Base-by-base conservation (phyloP, 2,797 vertebrate genomes). In the Numenius phaeopus region DNA sequence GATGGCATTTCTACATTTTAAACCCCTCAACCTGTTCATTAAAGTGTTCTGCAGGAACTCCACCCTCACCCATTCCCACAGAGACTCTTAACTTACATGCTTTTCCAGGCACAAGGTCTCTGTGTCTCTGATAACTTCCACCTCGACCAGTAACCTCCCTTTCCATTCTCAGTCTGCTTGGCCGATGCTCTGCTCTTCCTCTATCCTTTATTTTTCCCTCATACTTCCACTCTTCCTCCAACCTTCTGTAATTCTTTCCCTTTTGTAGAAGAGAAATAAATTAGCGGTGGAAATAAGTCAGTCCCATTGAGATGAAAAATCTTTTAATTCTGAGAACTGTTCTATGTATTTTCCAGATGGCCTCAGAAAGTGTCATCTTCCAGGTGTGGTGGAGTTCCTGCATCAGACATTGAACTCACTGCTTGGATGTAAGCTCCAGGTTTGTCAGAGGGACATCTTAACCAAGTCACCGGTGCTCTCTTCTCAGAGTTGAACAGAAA, bases 11-110 rank as follows among this genome's bases (percentile, higher is more conserved):
- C 54, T 89, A 18, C 40, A 34, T 37, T 66, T 86, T n/a, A 42
- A 57, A 71, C 39, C 64, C 59, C 37, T 30, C 55, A 40, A 50
- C 20, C 7, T 8, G 4, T 20, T 69, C 61, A 61, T 19, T 34
- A 21, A 54, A 62, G 26, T 29, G 19, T 59, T 77, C 27, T 50
- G 18, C 24, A 44, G n/a, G 54, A 86, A 29, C 39, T 52, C 27
- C 20, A 19, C n/a, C 18, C 14, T 82, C n/a, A 37, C 37, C 17
- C 12, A 22, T 26, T 61, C 76, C 47, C 44, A 66, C 30, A 69
- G 15, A 0, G 0, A 30, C 18, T 61, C 59, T 7, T 19, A 83
- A 50, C 9, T 50, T 12, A 2, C 2, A 10, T 44, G 89, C 20
- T 66, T 58, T 24, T 71, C 27, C 49, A 76, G 12, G 15, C 16